Evolutionary conservation across 2,113 vertebrate genomes (phyloP), one percentile per base, ranked within the genome.

Genomic region (Syngnathus scovelli): DNA sequence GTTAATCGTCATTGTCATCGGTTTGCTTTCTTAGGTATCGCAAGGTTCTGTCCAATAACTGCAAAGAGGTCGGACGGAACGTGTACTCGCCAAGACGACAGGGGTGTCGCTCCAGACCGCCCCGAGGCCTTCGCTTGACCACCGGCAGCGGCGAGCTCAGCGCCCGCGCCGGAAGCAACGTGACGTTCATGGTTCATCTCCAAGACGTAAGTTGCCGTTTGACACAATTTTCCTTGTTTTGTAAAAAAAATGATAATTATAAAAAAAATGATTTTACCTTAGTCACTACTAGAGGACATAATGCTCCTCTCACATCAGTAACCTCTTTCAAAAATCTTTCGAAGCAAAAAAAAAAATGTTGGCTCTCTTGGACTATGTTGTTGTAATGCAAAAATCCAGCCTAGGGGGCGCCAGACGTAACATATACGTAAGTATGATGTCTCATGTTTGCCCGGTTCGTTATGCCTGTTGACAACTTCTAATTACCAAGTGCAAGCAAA

Each of bases 11-110:
- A 36, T 55, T 56, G 6, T 27, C 18, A 6, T 33, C 18, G 27
- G 54, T 54, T 6, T 78, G 15, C 44, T 75, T 64, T 52, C 11
- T 44, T 44, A 98, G 96, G 80, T 98, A 98, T 83, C 91, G 96
- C 3, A 93, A 93, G 77, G 95, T 98, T 43, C 91, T 98, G 63
- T 94, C 95, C 69, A 98, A 98, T 83, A 98, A 98, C 86, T 98
- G 96, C 88, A 95, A 94, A 3, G 94, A 95, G 5, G 91, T 86
- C 6, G 87, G 95, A 61, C 78, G 82, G 74, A 94, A 94, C 3
- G 90, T 92, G 66, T 96, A 93, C 71, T 93, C 90, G 0, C 93
- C 96, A 75, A 94, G 88, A 80, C 89, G 90, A 69, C 94, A 95
- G 82, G 82, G 88, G 1, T 98, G 96, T 70, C 93, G 85, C 0